Conservation (phyloP, 2,113 vertebrate genomes). For the Lates calcarifer region DNA sequence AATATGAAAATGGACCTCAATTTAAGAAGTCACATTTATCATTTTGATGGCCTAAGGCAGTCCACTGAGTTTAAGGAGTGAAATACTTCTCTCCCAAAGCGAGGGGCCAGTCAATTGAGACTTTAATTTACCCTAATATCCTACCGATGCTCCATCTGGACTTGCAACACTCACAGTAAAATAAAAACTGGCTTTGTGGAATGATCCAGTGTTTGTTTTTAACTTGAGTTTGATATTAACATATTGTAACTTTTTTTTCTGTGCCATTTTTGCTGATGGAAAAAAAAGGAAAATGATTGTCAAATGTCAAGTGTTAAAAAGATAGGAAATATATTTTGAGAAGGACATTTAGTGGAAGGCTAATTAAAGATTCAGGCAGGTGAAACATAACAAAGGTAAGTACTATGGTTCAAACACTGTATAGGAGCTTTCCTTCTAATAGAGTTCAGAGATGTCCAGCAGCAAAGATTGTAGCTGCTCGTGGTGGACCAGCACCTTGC, state of each 20-base stretch:
- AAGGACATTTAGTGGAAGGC: not conserved
- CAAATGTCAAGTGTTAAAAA: too few species aligned
- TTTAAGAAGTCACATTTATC: constrained; percentile 61
- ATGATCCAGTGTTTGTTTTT: constrained; percentile 26
- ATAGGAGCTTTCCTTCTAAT: not conserved
- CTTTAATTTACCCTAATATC: constrained; percentile 45
- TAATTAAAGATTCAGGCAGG: not conserved
- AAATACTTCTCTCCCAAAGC: constrained; percentile 55
- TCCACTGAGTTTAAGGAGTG: constrained; percentile 38
- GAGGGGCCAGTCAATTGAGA: constrained; percentile 31
- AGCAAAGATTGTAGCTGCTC: not conserved
- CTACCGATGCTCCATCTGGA: constrained; percentile 16
- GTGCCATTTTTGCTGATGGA: not conserved
- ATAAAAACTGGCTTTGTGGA: constrained; percentile 14
- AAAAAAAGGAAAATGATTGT: not conserved
- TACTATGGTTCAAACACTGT: too few species aligned
- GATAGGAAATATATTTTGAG: not conserved
- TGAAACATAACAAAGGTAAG: not conserved
- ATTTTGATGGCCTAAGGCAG: constrained; percentile 56
- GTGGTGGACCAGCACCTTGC: too few species aligned
- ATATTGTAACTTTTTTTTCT: not conserved
- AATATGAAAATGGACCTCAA: constrained; percentile 53
- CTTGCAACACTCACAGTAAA: not conserved
- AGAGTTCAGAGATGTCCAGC: not conserved
- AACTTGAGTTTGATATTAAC: not conserved